Conservation (phyloP, 2,113 vertebrate genomes). For the Cichladusa arquata region DNA sequence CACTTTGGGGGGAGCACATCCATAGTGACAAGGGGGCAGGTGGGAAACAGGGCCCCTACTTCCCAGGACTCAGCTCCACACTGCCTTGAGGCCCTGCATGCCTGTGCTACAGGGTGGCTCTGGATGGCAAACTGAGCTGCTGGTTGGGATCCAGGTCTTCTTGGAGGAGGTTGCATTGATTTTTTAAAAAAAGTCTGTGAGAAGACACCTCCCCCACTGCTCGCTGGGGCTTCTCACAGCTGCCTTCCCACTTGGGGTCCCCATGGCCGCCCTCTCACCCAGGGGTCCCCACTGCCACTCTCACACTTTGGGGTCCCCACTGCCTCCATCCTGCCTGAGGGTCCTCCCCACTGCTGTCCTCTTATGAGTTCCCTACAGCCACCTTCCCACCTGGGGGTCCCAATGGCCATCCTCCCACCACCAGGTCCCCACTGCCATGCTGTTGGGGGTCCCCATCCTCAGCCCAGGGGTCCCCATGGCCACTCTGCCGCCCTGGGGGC, state of each 20-base stretch:
- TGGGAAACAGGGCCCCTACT: neutral
- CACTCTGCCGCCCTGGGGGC: neutral
- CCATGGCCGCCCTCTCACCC: no score
- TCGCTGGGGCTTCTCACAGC: neutral
- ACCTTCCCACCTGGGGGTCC: neutral
- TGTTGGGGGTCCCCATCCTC: neutral
- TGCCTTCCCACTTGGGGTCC: neutral
- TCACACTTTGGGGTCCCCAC: neutral
- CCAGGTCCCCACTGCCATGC: neutral
- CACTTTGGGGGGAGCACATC: neutral
- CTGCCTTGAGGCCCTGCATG: neutral
- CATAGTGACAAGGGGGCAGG: neutral
- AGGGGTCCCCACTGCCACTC: neutral
- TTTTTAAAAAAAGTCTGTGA: neutral
- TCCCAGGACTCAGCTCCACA: neutral
- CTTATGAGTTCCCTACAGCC: neutral
- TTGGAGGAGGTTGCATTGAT: neutral
- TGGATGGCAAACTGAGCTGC: neutral
- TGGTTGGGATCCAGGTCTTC: neutral
- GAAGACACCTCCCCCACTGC: fast-evolving
- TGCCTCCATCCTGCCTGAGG: neutral
- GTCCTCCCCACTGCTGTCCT: no score
- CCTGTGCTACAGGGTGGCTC: neutral
- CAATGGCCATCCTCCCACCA: neutral
- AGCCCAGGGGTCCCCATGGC: neutral